phyloP scores from a whole-genome alignment of 2,888 invertebrate species.

The Exocentrus adspersus region DNA sequence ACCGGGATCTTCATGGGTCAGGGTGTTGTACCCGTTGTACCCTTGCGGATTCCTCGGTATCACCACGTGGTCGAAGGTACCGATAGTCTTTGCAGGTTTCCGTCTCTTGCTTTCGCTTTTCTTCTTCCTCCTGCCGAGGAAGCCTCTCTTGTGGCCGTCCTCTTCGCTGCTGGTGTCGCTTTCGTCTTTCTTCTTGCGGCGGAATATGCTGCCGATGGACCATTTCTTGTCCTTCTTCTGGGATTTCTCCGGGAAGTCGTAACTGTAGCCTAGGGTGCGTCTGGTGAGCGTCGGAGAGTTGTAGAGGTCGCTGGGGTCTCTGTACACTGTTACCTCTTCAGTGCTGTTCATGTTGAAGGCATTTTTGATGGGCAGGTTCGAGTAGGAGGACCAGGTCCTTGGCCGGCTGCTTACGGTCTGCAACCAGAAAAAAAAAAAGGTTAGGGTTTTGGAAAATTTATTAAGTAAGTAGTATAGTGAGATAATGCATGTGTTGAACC shows the following conservation, averaged over 20 bases:
- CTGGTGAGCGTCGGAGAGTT: constrained; percentile 55
- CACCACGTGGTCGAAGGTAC: constrained; percentile 76
- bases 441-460: too few relatives aligned
- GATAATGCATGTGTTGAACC: constrained; percentile 20
- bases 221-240: constrained; percentile 76
- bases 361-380: constrained; percentile 57
- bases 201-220: constrained; percentile 83
- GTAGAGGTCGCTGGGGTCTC: constrained; percentile 45
- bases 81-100: constrained; percentile 66
- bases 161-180: constrained; percentile 68
- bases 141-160: constrained; percentile 59
- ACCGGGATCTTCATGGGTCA: constrained; percentile 66
- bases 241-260: constrained; percentile 64
- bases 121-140: constrained; percentile 61
- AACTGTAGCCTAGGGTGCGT: constrained; percentile 65
- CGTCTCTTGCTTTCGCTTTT: constrained; percentile 65
- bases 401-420: constrained; percentile 64
- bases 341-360: constrained; percentile 59
- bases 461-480: not conserved
- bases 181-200: constrained; percentile 78
- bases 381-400: constrained; percentile 61
- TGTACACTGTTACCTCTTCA: constrained; percentile 54
- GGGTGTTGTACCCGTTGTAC: constrained; percentile 46
- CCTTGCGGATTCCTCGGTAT: constrained; percentile 44
- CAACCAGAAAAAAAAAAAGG: too few relatives aligned